Evolutionary conservation across 2,888 invertebrate genomes (phyloP), one percentile per base, ranked within the genome.

Genomic region (Chesias legatella): DNA sequence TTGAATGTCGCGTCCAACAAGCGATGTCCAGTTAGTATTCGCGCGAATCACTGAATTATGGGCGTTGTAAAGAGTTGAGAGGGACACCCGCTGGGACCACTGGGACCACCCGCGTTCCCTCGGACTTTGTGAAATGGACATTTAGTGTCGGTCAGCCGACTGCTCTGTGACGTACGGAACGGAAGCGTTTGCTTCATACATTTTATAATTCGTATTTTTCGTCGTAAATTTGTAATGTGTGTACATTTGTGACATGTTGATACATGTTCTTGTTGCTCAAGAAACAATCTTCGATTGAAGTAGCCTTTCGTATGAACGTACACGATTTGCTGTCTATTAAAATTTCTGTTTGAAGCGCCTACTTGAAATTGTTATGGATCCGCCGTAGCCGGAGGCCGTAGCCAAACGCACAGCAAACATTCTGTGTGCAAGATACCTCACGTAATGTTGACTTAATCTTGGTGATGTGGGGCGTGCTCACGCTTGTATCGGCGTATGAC

Each of bases 41-140:
- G 78, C 74, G 83, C 74, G 79, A 81, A 80, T 80, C 77, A 73
- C 72, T 80, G 79, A 86, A 73, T 83, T 83, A 86, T 85, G 76
- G 71, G 60, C 68, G 71, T 76, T 78, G 79, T 82, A 73, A 63
- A 67, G 67, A 69, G 61, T 47, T 67, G 62, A 65, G 68, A 59
- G 51, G 63, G 67, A 61, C 73, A 58, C 85, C 85, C 73, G 83
- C 83, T 81, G 84, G 63, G 85, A 82, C 85, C 86, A 83, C 82
- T 80, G 82, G 62, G 85, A 83, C 85, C 86, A 84, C 86, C 84
- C 84, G 83, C 67, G 75, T 61, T 50, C 60, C 52, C 45, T 59
- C 46, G 53, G 54, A 40, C 55, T 53, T 54, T 58, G 51, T 61
- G 51, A 60, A 61, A 61, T 51, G 50, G 45, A 56, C 53, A 56